A percentile compares a stretch with the other conserved stretches of the same genome.
phyloP scores from a whole-genome alignment of 2,113 vertebrate species.

The Saccopteryx bilineata region DNA sequence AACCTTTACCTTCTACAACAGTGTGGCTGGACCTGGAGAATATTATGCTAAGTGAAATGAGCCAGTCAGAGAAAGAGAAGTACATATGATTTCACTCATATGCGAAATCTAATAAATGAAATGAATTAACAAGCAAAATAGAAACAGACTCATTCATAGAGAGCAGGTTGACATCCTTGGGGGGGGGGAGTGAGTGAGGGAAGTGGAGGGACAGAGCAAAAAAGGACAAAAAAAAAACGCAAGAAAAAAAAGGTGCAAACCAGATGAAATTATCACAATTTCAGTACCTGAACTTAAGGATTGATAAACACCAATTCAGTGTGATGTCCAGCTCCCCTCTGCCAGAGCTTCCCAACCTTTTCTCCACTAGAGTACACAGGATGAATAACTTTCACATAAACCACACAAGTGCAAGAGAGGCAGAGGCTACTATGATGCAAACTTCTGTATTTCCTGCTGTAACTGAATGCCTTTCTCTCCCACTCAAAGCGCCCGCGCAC shows the following conservation, averaged over 20 bases:
- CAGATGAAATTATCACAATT: background rate
- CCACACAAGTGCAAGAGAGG: background rate
- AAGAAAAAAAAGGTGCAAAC: background rate
- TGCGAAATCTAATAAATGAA: too few relatives aligned
- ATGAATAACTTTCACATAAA: constrained; percentile 32
- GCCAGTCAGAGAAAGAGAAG: too few relatives aligned
- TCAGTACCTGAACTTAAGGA: background rate
- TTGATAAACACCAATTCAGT: background rate
- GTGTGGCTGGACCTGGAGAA: too few relatives aligned
- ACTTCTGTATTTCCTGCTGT: background rate
- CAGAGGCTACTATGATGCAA: constrained; percentile 23
- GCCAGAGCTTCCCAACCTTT: background rate
- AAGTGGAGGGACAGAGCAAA: too few relatives aligned
- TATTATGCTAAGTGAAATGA: too few relatives aligned
- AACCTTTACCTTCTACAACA: too few relatives aligned
- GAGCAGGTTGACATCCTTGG: too few relatives aligned
- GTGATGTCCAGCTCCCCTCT: background rate
- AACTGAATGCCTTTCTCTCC: background rate
- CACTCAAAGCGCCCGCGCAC: background rate
- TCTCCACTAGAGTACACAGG: background rate
- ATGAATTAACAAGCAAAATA: too few relatives aligned
- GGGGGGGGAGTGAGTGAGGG: too few relatives aligned
- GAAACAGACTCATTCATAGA: too few relatives aligned
- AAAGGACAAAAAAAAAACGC: too few relatives aligned
- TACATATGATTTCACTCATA: too few relatives aligned